phyloP scores from a whole-genome alignment of 2,113 vertebrate genomes.

The Peromyscus polionotus region DNA sequence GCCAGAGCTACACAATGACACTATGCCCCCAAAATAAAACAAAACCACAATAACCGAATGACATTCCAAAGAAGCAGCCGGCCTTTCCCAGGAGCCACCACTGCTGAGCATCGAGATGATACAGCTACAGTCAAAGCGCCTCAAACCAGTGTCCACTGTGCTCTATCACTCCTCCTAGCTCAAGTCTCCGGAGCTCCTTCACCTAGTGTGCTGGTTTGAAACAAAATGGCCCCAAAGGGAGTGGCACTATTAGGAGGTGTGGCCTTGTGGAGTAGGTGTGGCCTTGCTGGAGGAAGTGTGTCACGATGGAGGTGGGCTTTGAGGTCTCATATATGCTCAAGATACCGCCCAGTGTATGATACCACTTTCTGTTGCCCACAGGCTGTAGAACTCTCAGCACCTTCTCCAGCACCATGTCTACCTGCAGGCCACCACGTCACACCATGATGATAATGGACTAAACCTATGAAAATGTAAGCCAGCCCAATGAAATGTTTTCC shows the following conservation, averaged over 20 bases:
- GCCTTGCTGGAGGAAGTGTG: background rate
- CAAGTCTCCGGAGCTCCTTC: constrained; percentile 27
- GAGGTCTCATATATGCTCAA: background rate
- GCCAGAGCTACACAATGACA: background rate
- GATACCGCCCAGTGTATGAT: background rate
- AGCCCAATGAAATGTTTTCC: background rate
- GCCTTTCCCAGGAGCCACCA: constrained; percentile 40
- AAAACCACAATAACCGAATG: background rate
- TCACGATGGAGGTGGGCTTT: background rate
- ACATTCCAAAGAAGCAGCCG: constrained; percentile 7
- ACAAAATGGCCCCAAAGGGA: background rate
- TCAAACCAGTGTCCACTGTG: background rate
- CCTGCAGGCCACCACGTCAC: background rate
- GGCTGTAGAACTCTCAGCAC: background rate
- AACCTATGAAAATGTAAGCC: background rate
- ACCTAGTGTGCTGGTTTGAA: background rate
- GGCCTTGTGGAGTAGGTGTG: background rate
- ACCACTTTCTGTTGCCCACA: background rate
- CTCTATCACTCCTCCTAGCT: background rate
- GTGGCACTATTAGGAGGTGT: background rate
- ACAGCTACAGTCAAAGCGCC: background rate
- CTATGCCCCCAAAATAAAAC: background rate
- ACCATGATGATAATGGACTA: background rate
- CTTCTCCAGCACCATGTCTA: background rate
- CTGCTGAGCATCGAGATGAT: background rate